Conservation (phyloP, 2,888 invertebrate species). For the Fragum whitleyi region DNA sequence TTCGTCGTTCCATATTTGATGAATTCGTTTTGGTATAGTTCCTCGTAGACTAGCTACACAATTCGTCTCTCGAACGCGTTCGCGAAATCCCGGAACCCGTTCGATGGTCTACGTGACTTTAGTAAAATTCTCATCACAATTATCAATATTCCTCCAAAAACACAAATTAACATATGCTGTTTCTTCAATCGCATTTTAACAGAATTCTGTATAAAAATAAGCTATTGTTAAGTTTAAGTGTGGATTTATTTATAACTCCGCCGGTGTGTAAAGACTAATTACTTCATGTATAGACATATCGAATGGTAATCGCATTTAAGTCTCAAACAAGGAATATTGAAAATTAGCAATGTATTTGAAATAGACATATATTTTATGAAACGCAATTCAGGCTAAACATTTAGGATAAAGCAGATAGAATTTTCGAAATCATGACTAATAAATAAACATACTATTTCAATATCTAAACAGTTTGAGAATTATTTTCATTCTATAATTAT, state of each 20-base stretch:
- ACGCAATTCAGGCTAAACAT: too few relatives aligned
- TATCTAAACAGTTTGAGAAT: too few relatives aligned
- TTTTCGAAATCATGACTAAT: too few relatives aligned
- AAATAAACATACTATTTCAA: too few relatives aligned
- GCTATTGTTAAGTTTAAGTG: background rate
- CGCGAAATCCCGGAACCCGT: slow-evolving; percentile 5
- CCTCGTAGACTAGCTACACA: background rate
- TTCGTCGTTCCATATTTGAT: slow-evolving; percentile 21
- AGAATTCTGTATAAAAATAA: background rate
- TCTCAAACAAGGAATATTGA: background rate
- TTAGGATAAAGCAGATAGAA: too few relatives aligned
- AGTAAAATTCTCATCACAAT: background rate
- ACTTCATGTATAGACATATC: background rate
- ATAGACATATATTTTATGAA: too few relatives aligned
- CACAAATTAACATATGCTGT: background rate
- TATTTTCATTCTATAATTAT: too few relatives aligned
- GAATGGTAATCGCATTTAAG: background rate
- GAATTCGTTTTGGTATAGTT: slow-evolving; percentile 1
- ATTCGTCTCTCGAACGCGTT: background rate
- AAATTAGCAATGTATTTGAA: too few relatives aligned
- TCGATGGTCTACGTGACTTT: background rate
- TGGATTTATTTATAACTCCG: background rate
- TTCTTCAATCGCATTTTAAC: background rate
- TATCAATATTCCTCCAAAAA: background rate
- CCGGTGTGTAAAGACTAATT: background rate